Evolutionary conservation across 2,113 vertebrate genomes (phyloP), one percentile per base, ranked within the genome.

Genomic region (Boleophthalmus pectinirostris): DNA sequence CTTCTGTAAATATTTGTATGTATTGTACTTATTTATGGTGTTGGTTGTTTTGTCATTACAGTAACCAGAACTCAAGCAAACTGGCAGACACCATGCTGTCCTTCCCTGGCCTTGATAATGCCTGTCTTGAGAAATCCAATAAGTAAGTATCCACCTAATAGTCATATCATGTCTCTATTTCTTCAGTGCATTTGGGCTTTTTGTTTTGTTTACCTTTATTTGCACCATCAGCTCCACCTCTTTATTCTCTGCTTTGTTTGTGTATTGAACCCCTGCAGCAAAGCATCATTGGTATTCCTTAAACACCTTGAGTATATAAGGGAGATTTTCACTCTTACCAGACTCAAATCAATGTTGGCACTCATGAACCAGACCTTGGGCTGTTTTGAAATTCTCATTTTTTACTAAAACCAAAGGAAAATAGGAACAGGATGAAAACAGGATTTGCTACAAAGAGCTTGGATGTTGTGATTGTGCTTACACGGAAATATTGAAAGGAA

Each of bases 71-170:
- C 72, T 94, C 95, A 18, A 77, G 80, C 61, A 60, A 49, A 23
- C 88, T 99, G 79, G 92, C 92, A 12, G 89, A 95, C 65, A 82
- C 93, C 0, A 94, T 99, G 94, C 90, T 95, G 90, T 92, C 94
- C 71, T 96, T 93, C 89, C 97, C 97, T 43, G 96, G 97, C 75
- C 94, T 96, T 0, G 96, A 98, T 90, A 95, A 94, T 56, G 54
- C 79, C 0, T 98, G 97, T 89, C 81, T 96, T 80, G n/a, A 81
- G 47, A 73, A 81, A 47, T 82, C 85, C 6, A 47, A 78, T 66
- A 45, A n/a, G 94, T 93, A 81, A 9, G 93, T 93, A 80, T 79
- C 81, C 69, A 25, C 3, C 33, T 58, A 20, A 33, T 47, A 49
- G 3, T 63, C 60, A 43, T 57, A 38, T 56, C 23, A 3, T 29